phyloP scores from a whole-genome alignment of 2,888 invertebrate genomes.

The Acleris cristana region DNA sequence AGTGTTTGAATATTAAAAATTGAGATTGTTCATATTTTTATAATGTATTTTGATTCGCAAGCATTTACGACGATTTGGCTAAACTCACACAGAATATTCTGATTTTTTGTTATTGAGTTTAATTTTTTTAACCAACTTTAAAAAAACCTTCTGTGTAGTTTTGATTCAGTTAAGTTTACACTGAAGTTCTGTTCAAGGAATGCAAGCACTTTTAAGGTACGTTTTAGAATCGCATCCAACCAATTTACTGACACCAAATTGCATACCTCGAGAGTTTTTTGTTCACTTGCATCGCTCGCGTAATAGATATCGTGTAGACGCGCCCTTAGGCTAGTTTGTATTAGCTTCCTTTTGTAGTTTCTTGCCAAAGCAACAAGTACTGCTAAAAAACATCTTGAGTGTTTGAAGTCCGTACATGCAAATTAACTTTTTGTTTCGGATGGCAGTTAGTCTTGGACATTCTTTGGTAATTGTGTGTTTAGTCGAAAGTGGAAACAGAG shows the following conservation, averaged over 20 bases:
- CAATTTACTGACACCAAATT: constrained; percentile 74
- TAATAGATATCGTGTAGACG: constrained; percentile 33
- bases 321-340: constrained; percentile 23
- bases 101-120: no score
- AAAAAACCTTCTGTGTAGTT: not conserved
- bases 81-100: no score
- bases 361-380: not conserved
- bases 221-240: constrained; percentile 76
- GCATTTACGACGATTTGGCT: no score
- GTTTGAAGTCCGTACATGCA: no score
- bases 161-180: not conserved
- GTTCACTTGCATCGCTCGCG: constrained; percentile 31
- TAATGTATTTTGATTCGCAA: no score
- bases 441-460: no score
- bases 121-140: no score
- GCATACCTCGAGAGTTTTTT: constrained; percentile 49
- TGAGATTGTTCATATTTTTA: no score
- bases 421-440: no score
- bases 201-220: constrained; percentile 53
- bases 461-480: no score
- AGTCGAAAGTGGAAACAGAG: no score
- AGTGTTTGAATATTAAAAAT: no score
- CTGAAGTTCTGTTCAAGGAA: constrained; percentile 10
- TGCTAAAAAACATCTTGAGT: not conserved
- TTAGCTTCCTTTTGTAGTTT: constrained; percentile 16